phyloP scores from a whole-genome alignment of 2,113 vertebrate genomes.

The Rhynchomys soricoides region DNA sequence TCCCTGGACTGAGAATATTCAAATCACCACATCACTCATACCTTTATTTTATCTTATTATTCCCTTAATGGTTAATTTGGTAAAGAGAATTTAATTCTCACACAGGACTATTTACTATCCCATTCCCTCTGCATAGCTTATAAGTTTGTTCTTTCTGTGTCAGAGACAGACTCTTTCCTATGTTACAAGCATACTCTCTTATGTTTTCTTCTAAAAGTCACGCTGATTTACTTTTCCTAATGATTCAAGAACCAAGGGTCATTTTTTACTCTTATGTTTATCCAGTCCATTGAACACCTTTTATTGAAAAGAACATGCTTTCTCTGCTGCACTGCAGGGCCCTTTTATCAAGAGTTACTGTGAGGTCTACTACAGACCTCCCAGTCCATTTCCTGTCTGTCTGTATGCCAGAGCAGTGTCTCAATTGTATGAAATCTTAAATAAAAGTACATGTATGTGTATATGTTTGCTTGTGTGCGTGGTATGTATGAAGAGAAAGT shows the following conservation, averaged over 20 bases:
- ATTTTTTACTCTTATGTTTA: background rate
- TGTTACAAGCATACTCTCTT: background rate
- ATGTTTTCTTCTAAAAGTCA: slow-evolving; percentile 26
- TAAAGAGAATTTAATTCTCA: slow-evolving; percentile 2
- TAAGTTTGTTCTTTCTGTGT: background rate
- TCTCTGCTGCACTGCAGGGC: background rate
- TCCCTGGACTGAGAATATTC: too few species aligned
- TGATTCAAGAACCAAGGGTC: background rate
- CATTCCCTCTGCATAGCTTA: background rate
- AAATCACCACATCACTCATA: too few species aligned
- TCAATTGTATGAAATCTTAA: slow-evolving; percentile 29
- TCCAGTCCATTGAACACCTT: background rate
- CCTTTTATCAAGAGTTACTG: background rate
- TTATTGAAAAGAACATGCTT: background rate
- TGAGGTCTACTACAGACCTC: background rate
- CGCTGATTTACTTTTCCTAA: slow-evolving; percentile 1
- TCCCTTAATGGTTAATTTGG: background rate
- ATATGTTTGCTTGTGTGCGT: background rate
- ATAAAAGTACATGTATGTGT: background rate
- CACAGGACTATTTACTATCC: background rate
- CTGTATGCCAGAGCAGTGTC: background rate
- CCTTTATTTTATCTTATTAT: background rate
- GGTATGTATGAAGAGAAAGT: background rate
- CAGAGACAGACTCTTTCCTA: background rate
- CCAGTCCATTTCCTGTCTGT: background rate